Percentiles rank a stretch among this genome's conserved stretches.
These are phyloP conservation scores for Lepetodrilus schrolli DNA, from an alignment of 2,888 invertebrate genomes.

Conservation along the genomic window DNA sequence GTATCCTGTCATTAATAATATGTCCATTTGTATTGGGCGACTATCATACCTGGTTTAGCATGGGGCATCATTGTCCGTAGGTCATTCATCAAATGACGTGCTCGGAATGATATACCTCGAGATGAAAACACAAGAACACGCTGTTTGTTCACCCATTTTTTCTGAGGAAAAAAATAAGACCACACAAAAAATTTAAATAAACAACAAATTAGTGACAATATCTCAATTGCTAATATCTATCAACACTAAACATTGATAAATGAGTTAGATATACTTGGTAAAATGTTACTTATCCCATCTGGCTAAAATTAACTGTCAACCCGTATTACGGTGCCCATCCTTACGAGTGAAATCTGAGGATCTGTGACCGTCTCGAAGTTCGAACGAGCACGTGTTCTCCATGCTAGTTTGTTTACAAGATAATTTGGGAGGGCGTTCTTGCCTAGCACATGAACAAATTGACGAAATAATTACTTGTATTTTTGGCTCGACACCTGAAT, in stretches of 20 bases:
- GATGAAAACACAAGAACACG: constrained; percentile 95
- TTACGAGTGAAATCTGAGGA: no score
- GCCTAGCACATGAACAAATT: background rate
- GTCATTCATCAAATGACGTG: constrained; percentile 97
- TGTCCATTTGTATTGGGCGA: no score
- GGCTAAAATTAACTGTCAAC: no score
- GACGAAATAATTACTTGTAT: constrained; percentile 35
- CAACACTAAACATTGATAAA: no score
- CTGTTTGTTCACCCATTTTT: constrained; percentile 95
- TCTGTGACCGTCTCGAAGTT: no score
- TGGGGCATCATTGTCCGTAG: constrained; percentile 94
- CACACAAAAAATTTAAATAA: no score
- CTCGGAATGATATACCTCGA: constrained; percentile 91
- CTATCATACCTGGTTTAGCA: constrained; percentile 84
- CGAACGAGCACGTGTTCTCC: constrained; percentile 2
- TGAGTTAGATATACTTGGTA: no score
- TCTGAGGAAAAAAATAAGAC: constrained; percentile 77
- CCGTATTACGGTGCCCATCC: no score
- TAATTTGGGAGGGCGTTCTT: background rate
- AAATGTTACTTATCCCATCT: no score
- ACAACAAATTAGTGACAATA: no score
- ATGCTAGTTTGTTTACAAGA: background rate
- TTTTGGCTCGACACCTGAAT: constrained; percentile 39
- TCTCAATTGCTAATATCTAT: no score
- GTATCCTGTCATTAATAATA: no score